These are phyloP conservation scores for Micrasema minimum DNA, from an alignment of 1,140 invertebrate species.

Conservation along the genomic window DNA sequence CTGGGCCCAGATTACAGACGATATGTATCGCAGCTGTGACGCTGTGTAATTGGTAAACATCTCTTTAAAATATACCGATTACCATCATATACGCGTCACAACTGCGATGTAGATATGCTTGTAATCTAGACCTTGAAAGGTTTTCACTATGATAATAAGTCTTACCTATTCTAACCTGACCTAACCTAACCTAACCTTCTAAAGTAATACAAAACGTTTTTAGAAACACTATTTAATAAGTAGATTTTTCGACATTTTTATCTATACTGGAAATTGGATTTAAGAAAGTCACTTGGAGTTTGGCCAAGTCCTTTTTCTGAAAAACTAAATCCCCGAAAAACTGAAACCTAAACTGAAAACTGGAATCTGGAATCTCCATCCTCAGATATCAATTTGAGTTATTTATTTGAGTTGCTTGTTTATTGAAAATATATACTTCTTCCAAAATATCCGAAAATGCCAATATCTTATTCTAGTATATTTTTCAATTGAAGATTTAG, in stretches of 20 bases:
- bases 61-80: no score
- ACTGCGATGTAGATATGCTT: no score
- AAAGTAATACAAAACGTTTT: not conserved
- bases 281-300: constrained; percentile 36
- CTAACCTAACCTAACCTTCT: not conserved
- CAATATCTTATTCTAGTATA: not conserved
- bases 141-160: not conserved
- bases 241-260: constrained; percentile 16
- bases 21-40: not conserved
- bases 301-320: constrained; percentile 20
- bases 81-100: no score
- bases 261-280: constrained; percentile 40
- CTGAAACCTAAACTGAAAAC: no score
- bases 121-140: no score
- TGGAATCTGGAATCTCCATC: constrained; percentile 4
- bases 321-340: no score
- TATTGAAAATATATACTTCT: constrained; percentile 22
- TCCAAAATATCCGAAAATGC: constrained; percentile 6
- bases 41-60: not conserved
- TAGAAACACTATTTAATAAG: constrained; percentile 3
- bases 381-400: constrained; percentile 29
- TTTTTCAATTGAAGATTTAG: constrained; percentile 11
- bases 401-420: constrained; percentile 27
- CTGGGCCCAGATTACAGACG: not conserved
- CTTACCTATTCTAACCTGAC: constrained; percentile 7